Percentiles rank a stretch among this genome's conserved stretches.
Conservation (phyloP, 1,140 invertebrate species). For the Aphis craccivora region DNA sequence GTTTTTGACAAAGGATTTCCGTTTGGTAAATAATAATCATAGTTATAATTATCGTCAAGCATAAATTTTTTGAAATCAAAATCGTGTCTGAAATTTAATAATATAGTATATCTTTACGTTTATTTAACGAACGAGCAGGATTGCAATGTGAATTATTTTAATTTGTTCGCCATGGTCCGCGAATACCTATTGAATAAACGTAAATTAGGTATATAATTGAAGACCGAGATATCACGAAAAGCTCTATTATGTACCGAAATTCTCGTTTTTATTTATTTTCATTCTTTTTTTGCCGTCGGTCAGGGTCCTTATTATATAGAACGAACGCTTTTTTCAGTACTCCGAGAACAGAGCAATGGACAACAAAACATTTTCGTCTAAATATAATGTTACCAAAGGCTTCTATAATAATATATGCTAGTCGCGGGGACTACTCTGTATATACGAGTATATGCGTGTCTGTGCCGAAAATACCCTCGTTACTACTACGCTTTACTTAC, state of each 20-base stretch:
- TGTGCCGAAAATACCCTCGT: constrained; percentile 19
- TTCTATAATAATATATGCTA: background rate
- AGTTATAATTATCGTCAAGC: background rate
- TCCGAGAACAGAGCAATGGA: background rate
- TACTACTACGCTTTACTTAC: background rate
- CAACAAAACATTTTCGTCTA: background rate
- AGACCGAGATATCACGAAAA: background rate
- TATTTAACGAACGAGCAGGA: background rate
- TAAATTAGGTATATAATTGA: background rate
- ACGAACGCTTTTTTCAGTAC: background rate
- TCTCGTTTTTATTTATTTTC: background rate
- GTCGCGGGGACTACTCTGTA: background rate
- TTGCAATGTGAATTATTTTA: background rate
- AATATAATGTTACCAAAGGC: background rate
- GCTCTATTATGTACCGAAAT: background rate
- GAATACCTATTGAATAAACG: background rate
- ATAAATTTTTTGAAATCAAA: background rate
- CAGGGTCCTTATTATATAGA: background rate
- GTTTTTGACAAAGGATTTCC: background rate
- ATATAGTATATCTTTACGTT: background rate
- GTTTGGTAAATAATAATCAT: background rate
- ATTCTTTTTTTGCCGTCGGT: background rate
- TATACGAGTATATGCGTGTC: no score
- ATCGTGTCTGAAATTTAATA: background rate
- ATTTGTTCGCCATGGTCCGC: background rate